phyloP scores from a whole-genome alignment of 2,888 invertebrate species.

The Aphrophora alni region DNA sequence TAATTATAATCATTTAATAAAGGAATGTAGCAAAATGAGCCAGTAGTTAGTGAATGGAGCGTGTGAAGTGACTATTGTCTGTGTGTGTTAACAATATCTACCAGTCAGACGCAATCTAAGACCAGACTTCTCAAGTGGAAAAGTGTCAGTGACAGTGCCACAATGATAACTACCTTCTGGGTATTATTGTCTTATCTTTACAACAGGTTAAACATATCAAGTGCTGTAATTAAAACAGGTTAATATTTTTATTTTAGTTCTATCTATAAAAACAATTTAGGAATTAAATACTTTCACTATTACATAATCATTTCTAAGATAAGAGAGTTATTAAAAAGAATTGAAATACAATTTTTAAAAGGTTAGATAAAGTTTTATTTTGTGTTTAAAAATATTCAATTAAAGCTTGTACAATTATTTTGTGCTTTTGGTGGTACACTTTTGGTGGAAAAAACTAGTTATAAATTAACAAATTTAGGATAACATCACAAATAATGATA shows the following conservation, averaged over 20 bases:
- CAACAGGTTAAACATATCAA: neutral
- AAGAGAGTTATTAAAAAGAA: too few relatives aligned
- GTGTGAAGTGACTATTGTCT: conserved; percentile 6
- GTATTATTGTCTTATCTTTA: neutral
- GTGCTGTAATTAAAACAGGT: neutral
- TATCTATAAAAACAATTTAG: too few relatives aligned
- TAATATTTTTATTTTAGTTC: neutral
- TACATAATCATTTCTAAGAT: too few relatives aligned
- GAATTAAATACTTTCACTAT: too few relatives aligned
- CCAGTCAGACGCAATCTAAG: neutral
- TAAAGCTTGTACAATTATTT: too few relatives aligned
- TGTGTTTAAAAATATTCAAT: too few relatives aligned
- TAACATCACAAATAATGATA: too few relatives aligned
- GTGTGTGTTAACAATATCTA: neutral
- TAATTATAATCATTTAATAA: neutral
- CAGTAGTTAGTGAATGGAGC: conserved; percentile 6
- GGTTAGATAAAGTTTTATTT: too few relatives aligned
- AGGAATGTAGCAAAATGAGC: neutral
- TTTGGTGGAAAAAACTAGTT: too few relatives aligned
- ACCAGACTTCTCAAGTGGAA: neutral
- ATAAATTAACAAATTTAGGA: too few relatives aligned
- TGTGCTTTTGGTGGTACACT: too few relatives aligned
- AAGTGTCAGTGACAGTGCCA: neutral
- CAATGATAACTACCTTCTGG: neutral
- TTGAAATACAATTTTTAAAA: too few relatives aligned